Evolutionary conservation across 1,140 invertebrate genomes (phyloP), one percentile per base, ranked within the genome.

Genomic region (Schlechtendalia chinensis): DNA sequence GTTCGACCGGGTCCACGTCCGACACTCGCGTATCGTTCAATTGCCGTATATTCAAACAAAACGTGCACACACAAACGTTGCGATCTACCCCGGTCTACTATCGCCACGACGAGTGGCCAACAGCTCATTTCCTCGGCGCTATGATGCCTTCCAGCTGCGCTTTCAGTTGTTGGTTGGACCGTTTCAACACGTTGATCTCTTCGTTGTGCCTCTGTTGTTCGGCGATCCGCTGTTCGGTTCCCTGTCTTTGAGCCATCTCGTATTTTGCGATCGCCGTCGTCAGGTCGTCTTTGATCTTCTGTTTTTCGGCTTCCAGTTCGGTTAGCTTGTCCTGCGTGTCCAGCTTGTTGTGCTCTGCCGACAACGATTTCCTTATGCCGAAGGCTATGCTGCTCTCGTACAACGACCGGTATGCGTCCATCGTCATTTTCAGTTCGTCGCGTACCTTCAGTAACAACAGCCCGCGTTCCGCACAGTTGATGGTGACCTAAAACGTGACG

Each of bases 361-460:
- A 93, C 72, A 98, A 87, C n/a, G 97, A 96, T 89, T 99, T 99
- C 61, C 97, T 90, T 90, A 99, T 96, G 45, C 97, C 97, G 86
- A 98, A 99, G 8, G 96, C 96, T 75, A 98, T 95, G 81, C 96
- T 96, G 86, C 96, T 98, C 86, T 98, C 97, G 86, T 99, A 98
- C 0, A 99, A 88, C 0, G 94, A 94, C 89, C 91, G 91, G 84
- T 98, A 99, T 1, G 97, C 96, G 83, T 95, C 92, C 84, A 98
- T 93, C 0, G 97, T 98, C 92, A 99, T 98, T 82, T 92, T 89
- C 72, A 98, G 92, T 88, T 99, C 97, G 86, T 99, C 96, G 29
- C 97, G 88, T 0, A 99, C 93, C 83, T 97, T 89, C 29, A 98
- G 86, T 17, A 99, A 87, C 2, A 99, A 86, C 11, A 99, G 87